phyloP scores from a whole-genome alignment of 1,140 invertebrate genomes.

The Ericerus pela region DNA sequence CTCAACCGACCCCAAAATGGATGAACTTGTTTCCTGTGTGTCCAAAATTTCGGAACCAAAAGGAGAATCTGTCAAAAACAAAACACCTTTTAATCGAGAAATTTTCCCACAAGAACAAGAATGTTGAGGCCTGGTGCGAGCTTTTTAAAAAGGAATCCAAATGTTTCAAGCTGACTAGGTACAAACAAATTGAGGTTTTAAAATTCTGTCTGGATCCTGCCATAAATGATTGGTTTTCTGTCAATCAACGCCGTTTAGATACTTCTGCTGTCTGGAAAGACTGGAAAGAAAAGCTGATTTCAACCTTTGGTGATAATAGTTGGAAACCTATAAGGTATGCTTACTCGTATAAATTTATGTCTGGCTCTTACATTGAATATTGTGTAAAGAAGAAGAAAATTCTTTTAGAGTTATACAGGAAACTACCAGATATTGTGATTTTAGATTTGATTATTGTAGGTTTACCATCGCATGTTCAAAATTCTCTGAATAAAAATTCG shows the following conservation, averaged over 20 bases:
- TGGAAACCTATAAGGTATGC: too few species aligned
- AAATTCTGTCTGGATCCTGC: conserved; percentile 24
- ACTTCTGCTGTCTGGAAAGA: too few species aligned
- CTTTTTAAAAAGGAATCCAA: conserved; percentile 23
- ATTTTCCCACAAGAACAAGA: conserved; percentile 23
- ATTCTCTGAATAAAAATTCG: too few species aligned
- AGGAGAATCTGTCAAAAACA: conserved; percentile 14
- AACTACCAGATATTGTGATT: too few species aligned
- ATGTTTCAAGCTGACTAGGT: conserved; percentile 23
- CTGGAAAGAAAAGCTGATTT: conserved; percentile 27
- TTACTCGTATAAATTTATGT: too few species aligned
- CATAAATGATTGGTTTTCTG: conserved; percentile 27
- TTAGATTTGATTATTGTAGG: too few species aligned
- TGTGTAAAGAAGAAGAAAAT: conserved; percentile 26
- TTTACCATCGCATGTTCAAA: too few species aligned
- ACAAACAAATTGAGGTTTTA: conserved; percentile 5
- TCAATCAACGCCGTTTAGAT: conserved; percentile 26
- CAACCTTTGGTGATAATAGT: too few species aligned
- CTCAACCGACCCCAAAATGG: not conserved
- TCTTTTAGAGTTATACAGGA: too few species aligned
- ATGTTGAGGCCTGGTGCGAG: conserved; percentile 25
- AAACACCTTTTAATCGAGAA: conserved; percentile 21
- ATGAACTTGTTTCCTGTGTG: too few species aligned
- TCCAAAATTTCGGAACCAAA: too few species aligned
- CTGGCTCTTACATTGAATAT: too few species aligned